These are phyloP conservation scores for Silurus lanzhouensis DNA, from an alignment of 2,797 vertebrate species.

Conservation along the genomic window DNA sequence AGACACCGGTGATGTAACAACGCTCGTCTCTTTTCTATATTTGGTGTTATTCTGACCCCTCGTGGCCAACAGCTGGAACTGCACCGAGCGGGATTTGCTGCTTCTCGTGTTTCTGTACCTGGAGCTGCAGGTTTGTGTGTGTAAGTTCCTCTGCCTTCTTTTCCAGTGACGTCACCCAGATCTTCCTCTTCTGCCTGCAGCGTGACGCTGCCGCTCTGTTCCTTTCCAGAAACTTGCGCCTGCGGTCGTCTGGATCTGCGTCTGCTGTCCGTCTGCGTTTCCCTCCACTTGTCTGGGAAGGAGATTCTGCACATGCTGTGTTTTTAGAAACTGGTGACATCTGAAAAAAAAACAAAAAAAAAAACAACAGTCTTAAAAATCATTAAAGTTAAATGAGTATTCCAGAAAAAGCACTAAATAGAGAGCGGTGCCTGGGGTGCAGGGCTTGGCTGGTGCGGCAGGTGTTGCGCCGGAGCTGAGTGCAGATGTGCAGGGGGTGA, in stretches of 20 bases:
- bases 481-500: slow-evolving; percentile 86
- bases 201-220: slow-evolving; percentile 96
- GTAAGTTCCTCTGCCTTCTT: slow-evolving; percentile 99
- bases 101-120: slow-evolving; percentile 64
- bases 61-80: background rate
- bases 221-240: slow-evolving; percentile 96
- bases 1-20: no score
- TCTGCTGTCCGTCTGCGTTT: slow-evolving; percentile 82
- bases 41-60: background rate
- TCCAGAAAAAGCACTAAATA: background rate
- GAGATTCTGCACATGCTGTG: slow-evolving; percentile 22
- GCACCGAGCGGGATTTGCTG: background rate
- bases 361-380: background rate
- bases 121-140: slow-evolving; percentile 96
- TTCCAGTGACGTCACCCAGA: slow-evolving; percentile 98
- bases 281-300: slow-evolving; percentile 58
- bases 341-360: slow-evolving; percentile 23
- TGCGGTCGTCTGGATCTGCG: slow-evolving; percentile 92
- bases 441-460: slow-evolving; percentile 79
- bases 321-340: slow-evolving; percentile 37
- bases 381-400: background rate
- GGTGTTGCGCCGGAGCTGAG: slow-evolving; percentile 77
- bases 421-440: slow-evolving; percentile 65
- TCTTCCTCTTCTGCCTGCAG: slow-evolving; percentile 98
- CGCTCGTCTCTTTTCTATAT: no score